Percentiles rank a stretch among this genome's conserved stretches.
phyloP scores from a whole-genome alignment of 1,140 invertebrate genomes.

The Zaprionus nigranus region DNA sequence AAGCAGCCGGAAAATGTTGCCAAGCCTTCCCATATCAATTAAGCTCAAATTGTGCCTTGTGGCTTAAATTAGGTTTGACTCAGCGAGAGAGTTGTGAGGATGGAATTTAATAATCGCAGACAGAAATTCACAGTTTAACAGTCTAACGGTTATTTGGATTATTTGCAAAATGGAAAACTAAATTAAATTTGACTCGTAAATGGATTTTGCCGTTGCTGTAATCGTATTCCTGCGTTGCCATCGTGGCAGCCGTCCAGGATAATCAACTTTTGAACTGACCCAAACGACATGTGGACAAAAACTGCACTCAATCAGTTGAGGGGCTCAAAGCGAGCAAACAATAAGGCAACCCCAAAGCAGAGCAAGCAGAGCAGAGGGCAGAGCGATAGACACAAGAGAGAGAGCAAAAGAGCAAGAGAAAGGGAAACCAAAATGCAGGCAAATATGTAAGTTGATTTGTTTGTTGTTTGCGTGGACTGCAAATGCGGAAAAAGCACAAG shows the following conservation, averaged over 20 bases:
- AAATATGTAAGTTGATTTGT: slow-evolving; percentile 81
- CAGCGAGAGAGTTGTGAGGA: neutral
- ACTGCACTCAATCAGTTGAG: slow-evolving; percentile 59
- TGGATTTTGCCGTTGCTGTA: slow-evolving; percentile 17
- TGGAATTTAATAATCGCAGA: slow-evolving; percentile 18
- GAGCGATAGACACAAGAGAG: slow-evolving; percentile 20
- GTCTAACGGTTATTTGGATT: slow-evolving; percentile 15
- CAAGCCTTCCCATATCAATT: slow-evolving; percentile 59
- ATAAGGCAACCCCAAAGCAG: slow-evolving; percentile 10
- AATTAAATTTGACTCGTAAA: slow-evolving; percentile 42
- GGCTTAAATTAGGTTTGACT: neutral
- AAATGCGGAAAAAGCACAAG: slow-evolving; percentile 73
- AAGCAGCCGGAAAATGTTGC: slow-evolving; percentile 24
- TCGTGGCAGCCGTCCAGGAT: slow-evolving; percentile 7
- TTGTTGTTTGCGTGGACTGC: slow-evolving; percentile 73
- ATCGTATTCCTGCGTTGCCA: slow-evolving; percentile 5
- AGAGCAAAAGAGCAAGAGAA: slow-evolving; percentile 30
- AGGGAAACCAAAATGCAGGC: slow-evolving; percentile 29
- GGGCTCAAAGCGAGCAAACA: slow-evolving; percentile 54
- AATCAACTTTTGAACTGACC: slow-evolving; percentile 43
- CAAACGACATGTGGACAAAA: slow-evolving; percentile 35
- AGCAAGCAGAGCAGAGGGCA: too few relatives aligned
- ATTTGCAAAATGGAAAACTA: slow-evolving; percentile 35
- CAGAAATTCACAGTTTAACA: slow-evolving; percentile 1
- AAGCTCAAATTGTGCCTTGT: slow-evolving; percentile 27